phyloP scores from a whole-genome alignment of 2,888 invertebrate genomes.

The Drosophila buzzatii region DNA sequence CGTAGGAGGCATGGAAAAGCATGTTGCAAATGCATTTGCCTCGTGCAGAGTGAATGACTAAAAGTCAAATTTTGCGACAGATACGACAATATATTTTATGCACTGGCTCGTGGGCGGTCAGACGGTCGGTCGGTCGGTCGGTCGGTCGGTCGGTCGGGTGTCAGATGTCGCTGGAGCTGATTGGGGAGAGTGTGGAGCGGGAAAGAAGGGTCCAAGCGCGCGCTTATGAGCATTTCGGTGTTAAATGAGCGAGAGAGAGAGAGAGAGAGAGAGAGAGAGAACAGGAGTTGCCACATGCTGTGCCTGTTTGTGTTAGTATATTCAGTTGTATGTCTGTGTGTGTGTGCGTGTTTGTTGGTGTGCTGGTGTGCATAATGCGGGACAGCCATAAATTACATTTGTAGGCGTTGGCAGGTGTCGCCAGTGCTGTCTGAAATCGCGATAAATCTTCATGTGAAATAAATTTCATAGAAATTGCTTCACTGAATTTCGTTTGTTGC shows the following conservation, averaged over 20 bases:
- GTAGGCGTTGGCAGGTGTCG: conserved; percentile 86
- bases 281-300: conserved; percentile 69
- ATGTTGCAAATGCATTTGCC: conserved; percentile 35
- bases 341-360: conserved; percentile 39
- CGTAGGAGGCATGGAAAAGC: conserved; percentile 13
- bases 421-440: conserved; percentile 86
- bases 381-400: conserved; percentile 85
- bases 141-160: conserved; percentile 36
- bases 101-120: conserved; percentile 54
- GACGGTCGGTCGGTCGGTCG: conserved; percentile 17
- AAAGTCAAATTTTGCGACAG: conserved; percentile 72
- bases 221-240: conserved; percentile 73
- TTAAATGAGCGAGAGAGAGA: conserved; percentile 47
- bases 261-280: conserved; percentile 20
- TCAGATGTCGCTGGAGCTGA: conserved; percentile 23
- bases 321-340: conserved; percentile 5
- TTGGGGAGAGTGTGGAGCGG: conserved; percentile 8
- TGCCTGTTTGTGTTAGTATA: conserved; percentile 33
- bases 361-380: conserved; percentile 81
- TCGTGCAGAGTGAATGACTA: conserved; percentile 59
- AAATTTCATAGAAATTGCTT: conserved; percentile 85
- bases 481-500: conserved; percentile 83
- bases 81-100: conserved; percentile 68
- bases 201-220: conserved; percentile 33
- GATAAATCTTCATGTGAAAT: conserved; percentile 86